Base-by-base conservation (phyloP, 2,113 vertebrate species). In the Esox niger region DNA sequence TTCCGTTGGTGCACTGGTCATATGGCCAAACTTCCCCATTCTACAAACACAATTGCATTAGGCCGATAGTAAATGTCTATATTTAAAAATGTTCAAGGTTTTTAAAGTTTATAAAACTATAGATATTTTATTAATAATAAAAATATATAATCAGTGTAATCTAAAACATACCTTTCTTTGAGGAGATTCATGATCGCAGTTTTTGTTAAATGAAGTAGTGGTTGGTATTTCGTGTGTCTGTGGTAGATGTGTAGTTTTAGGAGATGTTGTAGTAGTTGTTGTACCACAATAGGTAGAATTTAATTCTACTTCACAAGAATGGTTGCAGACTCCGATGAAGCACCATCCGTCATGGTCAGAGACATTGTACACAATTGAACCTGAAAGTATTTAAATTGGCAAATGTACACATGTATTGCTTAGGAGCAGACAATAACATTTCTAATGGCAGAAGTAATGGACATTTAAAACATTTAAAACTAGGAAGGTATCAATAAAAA, bases 11-110 rank as follows among this genome's bases (percentile, higher is more conserved):
- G 65, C 95, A 98, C 23, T 90, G 89, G 52, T 82, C 82, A 77
- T 80, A 71, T 10, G 62, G 60, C 88, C 91, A 91, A 32, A 17
- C 88, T 72, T 95, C 88, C 6, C 93, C 93, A 68, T 78, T 75
- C 95, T 96, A 29, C 32, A 35, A 70, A 30, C 27, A 61, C 23
- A 31, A 31, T 61, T 9, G 10, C 29, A 66, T 56, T 10, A 9
- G 47, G 6, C 21, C 17, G 9, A 66, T 2, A 58, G 27, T 7
- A 52, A 58, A 11, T 65, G 5, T 1, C 0, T 13, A 58, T 29
- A 26, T 6, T 0, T 11, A 64, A 23, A 17, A 8, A 30, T 20
- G 23, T n/a, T 32, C 4, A 10, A 61, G 1, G 7, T 0, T n/a
- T n/a, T n/a, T n/a, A n/a, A n/a, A n/a, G n/a, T n/a, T n/a, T 46